phyloP scores from a whole-genome alignment of 2,113 vertebrate genomes.

The Crocuta crocuta region DNA sequence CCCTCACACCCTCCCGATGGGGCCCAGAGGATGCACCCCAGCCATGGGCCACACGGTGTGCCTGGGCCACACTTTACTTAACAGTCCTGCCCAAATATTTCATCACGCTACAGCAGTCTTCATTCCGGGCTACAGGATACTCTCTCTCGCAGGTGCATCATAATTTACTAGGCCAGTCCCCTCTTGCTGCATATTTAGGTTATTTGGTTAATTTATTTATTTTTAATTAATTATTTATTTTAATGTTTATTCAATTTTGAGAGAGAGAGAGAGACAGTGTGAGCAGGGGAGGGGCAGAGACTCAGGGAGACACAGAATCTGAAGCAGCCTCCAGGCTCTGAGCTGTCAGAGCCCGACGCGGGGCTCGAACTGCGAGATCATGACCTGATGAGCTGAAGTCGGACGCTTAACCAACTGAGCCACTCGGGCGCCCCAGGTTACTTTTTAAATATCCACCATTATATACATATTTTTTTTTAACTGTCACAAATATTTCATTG shows the following conservation, averaged over 20 bases:
- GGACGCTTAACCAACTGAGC: too few relatives aligned
- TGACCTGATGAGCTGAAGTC: too few relatives aligned
- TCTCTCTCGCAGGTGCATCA: neutral
- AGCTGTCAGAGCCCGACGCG: too few relatives aligned
- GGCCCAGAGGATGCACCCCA: too few relatives aligned
- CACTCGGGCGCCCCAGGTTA: too few relatives aligned
- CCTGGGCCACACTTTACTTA: neutral
- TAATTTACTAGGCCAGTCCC: neutral
- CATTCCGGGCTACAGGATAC: neutral
- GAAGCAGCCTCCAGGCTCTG: too few relatives aligned
- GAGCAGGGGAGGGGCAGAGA: too few relatives aligned
- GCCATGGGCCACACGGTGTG: fast-evolving
- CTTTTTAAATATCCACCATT: neutral
- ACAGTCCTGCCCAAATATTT: neutral
- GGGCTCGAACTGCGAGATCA: too few relatives aligned
- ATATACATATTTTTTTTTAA: neutral
- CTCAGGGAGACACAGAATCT: too few relatives aligned
- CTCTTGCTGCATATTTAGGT: neutral
- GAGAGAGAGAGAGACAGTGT: too few relatives aligned
- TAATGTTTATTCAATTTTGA: too few relatives aligned
- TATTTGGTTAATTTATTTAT: neutral
- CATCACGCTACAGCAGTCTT: neutral
- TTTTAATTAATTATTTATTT: too few relatives aligned
- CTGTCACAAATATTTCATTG: neutral
- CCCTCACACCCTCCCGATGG: neutral